A percentile compares a stretch with the other conserved stretches of the same genome.
Evolutionary conservation across 2,113 vertebrate species (phyloP).

Genomic region (Oryzias woworae): DNA sequence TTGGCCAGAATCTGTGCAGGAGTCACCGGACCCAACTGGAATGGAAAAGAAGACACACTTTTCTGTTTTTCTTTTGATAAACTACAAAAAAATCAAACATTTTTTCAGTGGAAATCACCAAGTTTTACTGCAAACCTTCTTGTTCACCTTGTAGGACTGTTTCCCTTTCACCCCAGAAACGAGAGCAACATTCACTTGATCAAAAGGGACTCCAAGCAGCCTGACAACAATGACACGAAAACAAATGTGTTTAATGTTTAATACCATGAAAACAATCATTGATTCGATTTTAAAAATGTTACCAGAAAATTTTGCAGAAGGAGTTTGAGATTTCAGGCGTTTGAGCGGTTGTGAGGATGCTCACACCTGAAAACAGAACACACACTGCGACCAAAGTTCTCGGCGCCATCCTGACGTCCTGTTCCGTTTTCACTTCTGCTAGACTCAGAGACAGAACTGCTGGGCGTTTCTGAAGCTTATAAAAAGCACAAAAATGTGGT

Average conservation of each 20-base stretch:
- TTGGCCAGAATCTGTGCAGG: constrained; percentile 42
- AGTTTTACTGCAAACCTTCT: not conserved
- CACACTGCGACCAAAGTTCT: constrained; percentile 28
- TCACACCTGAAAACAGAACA: constrained; percentile 31
- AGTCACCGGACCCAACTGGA: constrained; percentile 38
- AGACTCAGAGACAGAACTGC: not conserved
- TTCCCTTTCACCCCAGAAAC: constrained; percentile 58
- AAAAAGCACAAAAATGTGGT: not conserved
- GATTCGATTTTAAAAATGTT: constrained; percentile 5
- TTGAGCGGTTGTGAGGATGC: constrained; percentile 15
- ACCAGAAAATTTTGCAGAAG: constrained; percentile 63
- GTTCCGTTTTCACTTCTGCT: not conserved
- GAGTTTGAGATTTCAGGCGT: not conserved
- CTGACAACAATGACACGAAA: constrained; percentile 19
- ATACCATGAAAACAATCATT: not conserved
- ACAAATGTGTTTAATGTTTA: not conserved
- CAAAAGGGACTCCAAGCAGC: constrained; percentile 49
- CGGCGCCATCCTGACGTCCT: constrained; percentile 28
- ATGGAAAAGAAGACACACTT: not conserved
- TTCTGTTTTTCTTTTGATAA: too few species aligned
- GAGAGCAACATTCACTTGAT: constrained; percentile 34
- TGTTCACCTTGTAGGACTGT: constrained; percentile 51
- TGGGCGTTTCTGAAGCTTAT: constrained; percentile 4
- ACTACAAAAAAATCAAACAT: not conserved
- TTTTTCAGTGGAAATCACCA: not conserved